Conservation (phyloP, 2,888 invertebrate species). For the Spisula subtruncata region DNA sequence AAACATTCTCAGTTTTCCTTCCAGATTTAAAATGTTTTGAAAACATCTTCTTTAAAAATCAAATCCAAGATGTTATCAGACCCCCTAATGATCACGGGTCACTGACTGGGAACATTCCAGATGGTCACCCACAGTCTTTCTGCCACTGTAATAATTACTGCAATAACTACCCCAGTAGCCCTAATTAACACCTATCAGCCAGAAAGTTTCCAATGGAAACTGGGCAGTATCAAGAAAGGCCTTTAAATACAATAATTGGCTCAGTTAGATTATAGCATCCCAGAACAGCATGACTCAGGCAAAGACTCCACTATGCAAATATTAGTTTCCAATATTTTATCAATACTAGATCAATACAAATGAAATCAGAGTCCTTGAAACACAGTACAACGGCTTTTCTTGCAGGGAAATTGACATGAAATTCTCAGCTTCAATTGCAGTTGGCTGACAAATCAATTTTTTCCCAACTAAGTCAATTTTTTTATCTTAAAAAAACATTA, state of each 20-base stretch:
- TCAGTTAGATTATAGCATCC: constrained; percentile 37
- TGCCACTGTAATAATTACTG: no score
- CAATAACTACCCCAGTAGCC: no score
- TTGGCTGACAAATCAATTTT: background rate
- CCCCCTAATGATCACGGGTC: no score
- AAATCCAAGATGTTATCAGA: no score
- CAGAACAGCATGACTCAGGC: constrained; percentile 32
- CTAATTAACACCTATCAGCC: no score
- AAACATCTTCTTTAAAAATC: no score
- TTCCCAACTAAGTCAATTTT: background rate
- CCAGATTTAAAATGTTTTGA: no score
- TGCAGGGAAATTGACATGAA: background rate
- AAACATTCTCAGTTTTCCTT: no score
- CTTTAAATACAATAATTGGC: constrained; percentile 45
- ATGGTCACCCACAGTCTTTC: no score
- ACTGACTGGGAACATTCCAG: no score
- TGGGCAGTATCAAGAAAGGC: no score
- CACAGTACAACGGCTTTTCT: background rate
- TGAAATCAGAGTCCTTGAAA: constrained; percentile 22
- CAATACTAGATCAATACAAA: constrained; percentile 46
- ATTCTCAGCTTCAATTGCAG: background rate
- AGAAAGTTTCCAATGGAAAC: no score
- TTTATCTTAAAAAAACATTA: background rate
- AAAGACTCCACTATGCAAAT: constrained; percentile 36
- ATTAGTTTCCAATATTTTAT: constrained; percentile 42